Evolutionary conservation across 2,888 invertebrate species (phyloP).

Genomic region (Trachelus troglodyta): DNA sequence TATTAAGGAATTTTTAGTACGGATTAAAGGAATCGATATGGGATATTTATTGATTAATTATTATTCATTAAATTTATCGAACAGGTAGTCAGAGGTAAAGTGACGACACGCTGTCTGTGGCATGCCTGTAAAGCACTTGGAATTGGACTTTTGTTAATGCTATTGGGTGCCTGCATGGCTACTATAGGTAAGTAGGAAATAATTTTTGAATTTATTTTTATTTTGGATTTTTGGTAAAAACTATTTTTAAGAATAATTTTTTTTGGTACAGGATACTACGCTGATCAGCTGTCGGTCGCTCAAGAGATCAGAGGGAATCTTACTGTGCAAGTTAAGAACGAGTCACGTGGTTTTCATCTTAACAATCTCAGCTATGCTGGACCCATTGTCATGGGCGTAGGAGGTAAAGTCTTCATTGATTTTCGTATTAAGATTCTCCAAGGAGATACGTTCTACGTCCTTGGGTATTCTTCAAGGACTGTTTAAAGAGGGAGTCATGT

Average conservation of each 20-base stretch:
- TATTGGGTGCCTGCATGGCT: conserved; percentile 92
- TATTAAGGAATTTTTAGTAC: too few relatives aligned
- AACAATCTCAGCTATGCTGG: conserved; percentile 96
- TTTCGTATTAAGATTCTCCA: conserved; percentile 6
- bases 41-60: background rate
- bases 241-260: conserved; percentile 23
- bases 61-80: conserved; percentile 19
- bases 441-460: conserved; percentile 11
- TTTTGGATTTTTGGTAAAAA: background rate
- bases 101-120: conserved; percentile 91
- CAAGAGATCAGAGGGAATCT: conserved; percentile 83
- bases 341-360: conserved; percentile 84
- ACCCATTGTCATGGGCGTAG: conserved; percentile 97
- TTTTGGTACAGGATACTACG: conserved; percentile 78
- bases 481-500: too few relatives aligned
- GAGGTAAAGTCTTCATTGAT: conserved; percentile 71
- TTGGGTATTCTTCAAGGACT: too few relatives aligned
- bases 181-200: conserved; percentile 78
- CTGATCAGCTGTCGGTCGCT: conserved; percentile 82
- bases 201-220: background rate
- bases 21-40: background rate
- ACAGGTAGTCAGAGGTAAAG: conserved; percentile 86
- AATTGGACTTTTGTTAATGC: conserved; percentile 87
- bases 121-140: conserved; percentile 93
- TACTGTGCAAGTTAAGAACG: conserved; percentile 83